A percentile compares a stretch with the other conserved stretches of the same genome.
phyloP scores from a whole-genome alignment of 2,888 invertebrate genomes.

The Neria commutata region DNA sequence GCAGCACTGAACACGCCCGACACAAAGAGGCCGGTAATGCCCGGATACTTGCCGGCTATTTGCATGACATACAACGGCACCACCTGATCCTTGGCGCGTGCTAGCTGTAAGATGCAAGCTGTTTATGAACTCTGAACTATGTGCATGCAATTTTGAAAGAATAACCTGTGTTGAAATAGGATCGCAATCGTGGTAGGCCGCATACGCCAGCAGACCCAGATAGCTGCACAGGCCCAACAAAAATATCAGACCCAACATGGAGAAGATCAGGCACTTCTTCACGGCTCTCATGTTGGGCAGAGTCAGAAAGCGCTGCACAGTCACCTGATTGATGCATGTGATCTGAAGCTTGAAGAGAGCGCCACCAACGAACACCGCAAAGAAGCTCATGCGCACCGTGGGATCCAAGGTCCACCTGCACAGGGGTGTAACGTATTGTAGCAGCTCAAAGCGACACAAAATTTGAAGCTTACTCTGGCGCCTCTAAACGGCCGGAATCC shows the following conservation, averaged over 20 bases:
- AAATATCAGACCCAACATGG: constrained; percentile 68
- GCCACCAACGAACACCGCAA: constrained; percentile 77
- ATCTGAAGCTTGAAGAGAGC: constrained; percentile 75
- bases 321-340: constrained; percentile 78
- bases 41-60: constrained; percentile 74
- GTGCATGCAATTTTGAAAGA: too few species aligned
- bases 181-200: constrained; percentile 76
- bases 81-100: constrained; percentile 78
- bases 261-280: constrained; percentile 70
- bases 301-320: constrained; percentile 82
- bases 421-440: background rate
- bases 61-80: constrained; percentile 85
- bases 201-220: constrained; percentile 75
- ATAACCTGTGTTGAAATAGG: constrained; percentile 75
- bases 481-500: constrained; percentile 71
- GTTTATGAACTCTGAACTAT: background rate
- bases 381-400: constrained; percentile 76
- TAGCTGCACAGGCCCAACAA: constrained; percentile 72
- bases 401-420: constrained; percentile 78
- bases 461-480: constrained; percentile 67
- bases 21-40: constrained; percentile 84
- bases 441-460: background rate
- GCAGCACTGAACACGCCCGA: constrained; percentile 91
- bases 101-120: constrained; percentile 63
- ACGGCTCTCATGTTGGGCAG: constrained; percentile 73